Percentiles rank a stretch among this genome's conserved stretches.
These are phyloP conservation scores for Ophioninae sp. DNA, from an alignment of 2,888 invertebrate species.

Conservation along the genomic window DNA sequence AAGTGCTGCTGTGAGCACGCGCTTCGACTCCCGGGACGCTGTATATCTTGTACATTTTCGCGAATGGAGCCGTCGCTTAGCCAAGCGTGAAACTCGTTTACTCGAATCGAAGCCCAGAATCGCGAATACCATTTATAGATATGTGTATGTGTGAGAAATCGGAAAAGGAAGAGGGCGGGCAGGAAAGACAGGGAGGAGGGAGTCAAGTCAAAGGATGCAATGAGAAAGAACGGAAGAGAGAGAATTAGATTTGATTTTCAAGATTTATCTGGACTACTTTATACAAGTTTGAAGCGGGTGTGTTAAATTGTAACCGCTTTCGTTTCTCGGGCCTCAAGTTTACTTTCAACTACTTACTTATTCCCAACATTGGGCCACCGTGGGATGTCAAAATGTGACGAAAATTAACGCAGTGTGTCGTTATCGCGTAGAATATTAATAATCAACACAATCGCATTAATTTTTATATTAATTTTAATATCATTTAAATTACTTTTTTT, in stretches of 20 bases:
- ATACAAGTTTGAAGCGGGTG: neutral
- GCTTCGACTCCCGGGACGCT: slow-evolving; percentile 60
- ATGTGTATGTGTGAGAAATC: neutral
- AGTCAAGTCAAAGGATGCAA: neutral
- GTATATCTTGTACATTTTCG: slow-evolving; percentile 78
- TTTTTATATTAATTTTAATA: no score
- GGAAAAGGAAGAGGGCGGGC: neutral
- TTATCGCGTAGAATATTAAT: no score
- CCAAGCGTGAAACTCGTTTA: slow-evolving; percentile 79
- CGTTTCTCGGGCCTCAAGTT: neutral
- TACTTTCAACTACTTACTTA: neutral
- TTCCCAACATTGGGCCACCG: neutral
- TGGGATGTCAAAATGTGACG: no score
- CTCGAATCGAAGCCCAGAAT: slow-evolving; percentile 71
- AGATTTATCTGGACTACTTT: slow-evolving; percentile 34
- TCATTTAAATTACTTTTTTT: no score
- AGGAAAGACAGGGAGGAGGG: slow-evolving; percentile 1
- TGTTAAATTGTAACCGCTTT: neutral
- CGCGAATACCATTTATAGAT: slow-evolving; percentile 11
- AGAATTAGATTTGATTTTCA: slow-evolving; percentile 50
- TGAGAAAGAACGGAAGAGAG: slow-evolving; percentile 3
- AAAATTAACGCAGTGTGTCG: no score
- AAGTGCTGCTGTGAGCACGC: slow-evolving; percentile 63
- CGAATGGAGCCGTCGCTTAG: slow-evolving; percentile 79
- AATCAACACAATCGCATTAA: no score